Evolutionary conservation across 1,140 invertebrate genomes (phyloP).

Genomic region (Drosophila oshimai): DNA sequence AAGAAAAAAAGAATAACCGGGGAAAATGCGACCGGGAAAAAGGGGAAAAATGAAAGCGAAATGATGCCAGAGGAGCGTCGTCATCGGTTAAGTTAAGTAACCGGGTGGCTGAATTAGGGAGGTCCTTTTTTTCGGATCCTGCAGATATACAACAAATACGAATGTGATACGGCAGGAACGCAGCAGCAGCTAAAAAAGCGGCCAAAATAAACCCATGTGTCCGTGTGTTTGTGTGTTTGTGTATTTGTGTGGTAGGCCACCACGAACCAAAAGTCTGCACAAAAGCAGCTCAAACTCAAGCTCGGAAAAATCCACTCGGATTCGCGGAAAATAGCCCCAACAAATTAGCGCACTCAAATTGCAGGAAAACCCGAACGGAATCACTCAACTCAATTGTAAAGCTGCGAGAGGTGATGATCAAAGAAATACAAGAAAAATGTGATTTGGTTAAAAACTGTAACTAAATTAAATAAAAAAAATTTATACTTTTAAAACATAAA

Average conservation of each 20-base stretch:
- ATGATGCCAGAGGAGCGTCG: conserved; percentile 21
- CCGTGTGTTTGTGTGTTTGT: too few species aligned
- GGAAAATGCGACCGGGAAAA: conserved; percentile 6
- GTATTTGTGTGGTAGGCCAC: conserved; percentile 36
- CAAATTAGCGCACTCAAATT: background rate
- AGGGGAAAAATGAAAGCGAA: conserved; percentile 20
- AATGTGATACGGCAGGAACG: conserved; percentile 21
- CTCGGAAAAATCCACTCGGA: conserved; percentile 7
- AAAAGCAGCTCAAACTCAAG: conserved; percentile 57
- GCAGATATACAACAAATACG: conserved; percentile 36
- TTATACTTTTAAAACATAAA: too few species aligned
- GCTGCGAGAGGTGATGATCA: too few species aligned
- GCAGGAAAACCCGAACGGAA: background rate
- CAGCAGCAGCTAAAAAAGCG: conserved; percentile 9
- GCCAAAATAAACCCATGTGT: background rate
- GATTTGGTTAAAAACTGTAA: too few species aligned
- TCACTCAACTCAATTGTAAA: background rate
- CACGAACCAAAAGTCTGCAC: conserved; percentile 63
- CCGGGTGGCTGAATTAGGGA: background rate
- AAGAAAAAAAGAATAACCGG: conserved; percentile 5
- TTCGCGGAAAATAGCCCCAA: background rate
- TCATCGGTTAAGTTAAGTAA: too few species aligned
- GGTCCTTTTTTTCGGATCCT: background rate
- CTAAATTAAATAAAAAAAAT: too few species aligned
- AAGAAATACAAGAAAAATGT: too few species aligned